phyloP scores from a whole-genome alignment of 2,797 vertebrate genomes.

The Discoglossus pictus region DNA sequence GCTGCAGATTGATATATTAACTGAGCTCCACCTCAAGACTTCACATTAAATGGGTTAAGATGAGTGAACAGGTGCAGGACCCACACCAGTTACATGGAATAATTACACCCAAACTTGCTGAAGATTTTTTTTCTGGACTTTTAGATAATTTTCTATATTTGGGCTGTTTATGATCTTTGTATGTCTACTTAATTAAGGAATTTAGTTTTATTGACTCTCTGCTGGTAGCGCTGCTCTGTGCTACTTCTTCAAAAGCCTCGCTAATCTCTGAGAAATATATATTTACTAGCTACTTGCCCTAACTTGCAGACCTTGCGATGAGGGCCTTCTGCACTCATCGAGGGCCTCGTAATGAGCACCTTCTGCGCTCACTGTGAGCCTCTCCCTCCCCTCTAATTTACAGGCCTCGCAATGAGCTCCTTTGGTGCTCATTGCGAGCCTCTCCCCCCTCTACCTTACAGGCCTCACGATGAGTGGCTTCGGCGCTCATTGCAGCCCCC shows the following conservation, averaged over 20 bases:
- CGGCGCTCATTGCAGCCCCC: too few relatives aligned
- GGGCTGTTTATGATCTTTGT: slow-evolving; percentile 4
- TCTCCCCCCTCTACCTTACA: too few relatives aligned
- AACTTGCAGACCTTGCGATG: too few relatives aligned
- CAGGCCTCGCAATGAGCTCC: neutral
- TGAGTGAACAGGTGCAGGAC: slow-evolving; percentile 25
- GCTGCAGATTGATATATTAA: slow-evolving; percentile 43
- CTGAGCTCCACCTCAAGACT: slow-evolving; percentile 19
- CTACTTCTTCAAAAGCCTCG: neutral
- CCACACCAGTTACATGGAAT: slow-evolving; percentile 14
- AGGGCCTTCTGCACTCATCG: too few relatives aligned
- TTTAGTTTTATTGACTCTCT: slow-evolving; percentile 9
- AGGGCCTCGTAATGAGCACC: too few relatives aligned
- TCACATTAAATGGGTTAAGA: slow-evolving; percentile 21
- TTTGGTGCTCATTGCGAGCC: neutral
- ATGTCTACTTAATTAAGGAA: slow-evolving; percentile 11
- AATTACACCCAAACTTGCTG: slow-evolving; percentile 26
- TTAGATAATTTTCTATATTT: slow-evolving; percentile 30
- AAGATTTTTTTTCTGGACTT: neutral
- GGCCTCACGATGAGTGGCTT: too few relatives aligned
- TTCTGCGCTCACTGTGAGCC: too few relatives aligned
- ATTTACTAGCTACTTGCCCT: too few relatives aligned
- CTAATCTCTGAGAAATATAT: too few relatives aligned
- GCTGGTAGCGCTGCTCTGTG: neutral
- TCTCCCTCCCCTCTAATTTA: too few relatives aligned